Conservation (phyloP, 2,888 invertebrate genomes). For the Caenorhabditis sp. region DNA sequence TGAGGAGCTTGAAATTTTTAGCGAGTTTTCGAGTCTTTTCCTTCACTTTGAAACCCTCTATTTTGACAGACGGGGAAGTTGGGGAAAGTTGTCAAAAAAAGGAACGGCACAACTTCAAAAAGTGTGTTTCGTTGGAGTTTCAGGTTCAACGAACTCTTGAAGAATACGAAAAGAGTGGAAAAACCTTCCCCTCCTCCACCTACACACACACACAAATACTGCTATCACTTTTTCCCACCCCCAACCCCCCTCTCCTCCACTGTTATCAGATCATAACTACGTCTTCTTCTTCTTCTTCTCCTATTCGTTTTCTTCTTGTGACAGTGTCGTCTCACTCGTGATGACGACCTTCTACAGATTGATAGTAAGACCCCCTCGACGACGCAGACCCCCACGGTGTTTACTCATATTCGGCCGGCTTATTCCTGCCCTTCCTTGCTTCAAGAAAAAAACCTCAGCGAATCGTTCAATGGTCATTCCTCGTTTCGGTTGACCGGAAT, state of each 20-base stretch:
- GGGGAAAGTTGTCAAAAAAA: too few relatives aligned
- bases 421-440: neutral
- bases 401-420: conserved; percentile 38
- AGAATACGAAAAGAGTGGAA: neutral
- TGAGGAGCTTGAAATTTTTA: too few relatives aligned
- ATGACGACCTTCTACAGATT: conserved; percentile 43
- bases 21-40: too few relatives aligned
- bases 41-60: too few relatives aligned
- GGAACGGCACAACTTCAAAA: conserved; percentile 46
- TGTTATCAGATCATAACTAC: conserved; percentile 55
- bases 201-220: neutral
- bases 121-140: conserved; percentile 27
- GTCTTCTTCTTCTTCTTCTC: conserved; percentile 33
- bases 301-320: conserved; percentile 45
- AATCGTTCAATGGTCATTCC: conserved; percentile 36
- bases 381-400: too few relatives aligned
- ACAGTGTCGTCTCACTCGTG: conserved; percentile 48
- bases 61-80: too few relatives aligned
- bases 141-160: conserved; percentile 34
- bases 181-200: conserved; percentile 40
- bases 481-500: conserved; percentile 20
- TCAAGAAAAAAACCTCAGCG: conserved; percentile 2
- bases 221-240: neutral
- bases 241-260: conserved; percentile 20
- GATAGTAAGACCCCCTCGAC: conserved; percentile 22